Evolutionary conservation across 2,113 vertebrate species (phyloP), one percentile per base, ranked within the genome.

Genomic region (Pipa parva): DNA sequence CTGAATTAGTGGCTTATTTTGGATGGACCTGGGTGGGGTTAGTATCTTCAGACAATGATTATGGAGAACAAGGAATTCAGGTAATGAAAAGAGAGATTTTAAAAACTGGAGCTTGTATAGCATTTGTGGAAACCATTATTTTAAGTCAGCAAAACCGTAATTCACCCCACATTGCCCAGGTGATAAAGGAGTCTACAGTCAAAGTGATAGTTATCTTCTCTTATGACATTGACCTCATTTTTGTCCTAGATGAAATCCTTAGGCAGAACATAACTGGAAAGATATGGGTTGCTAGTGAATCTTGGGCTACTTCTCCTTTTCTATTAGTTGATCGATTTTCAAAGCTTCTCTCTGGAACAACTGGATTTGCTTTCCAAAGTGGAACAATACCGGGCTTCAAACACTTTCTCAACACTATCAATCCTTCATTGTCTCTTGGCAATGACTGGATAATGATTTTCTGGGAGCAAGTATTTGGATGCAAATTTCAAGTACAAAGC

Each of bases 271-370:
- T 82, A 55, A 80, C 74, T 0, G 73, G 64, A 4, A 80, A 73
- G 65, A 74, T 77, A 28, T 80, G 76, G 80, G 66, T 82, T 20
- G 80, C 78, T n/a, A 80, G 78, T 20, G 78, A 80, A 51, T 75
- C 76, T 13, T 79, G 80, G 78, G 62, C 78, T 46, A 82, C 78
- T 17, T 76, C 78, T 36, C 76, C 75, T 20, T 73, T 72, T 36
- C 63, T 80, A 46, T 76, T 73, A 21, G 71, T 48, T 26, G 63
- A 42, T 39, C 52, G 74, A 27, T 70, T 74, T 42, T 70, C 64
- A 13, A 63, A 68, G 18, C 73, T 63, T 28, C 69, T 80, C 20
- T 69, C 71, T 18, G 78, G 80, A 18, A 77, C 78, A 1, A 22
- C 27, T 2, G 45, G 33, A 24, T 29, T 72, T 17, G 27, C 62